Evolutionary conservation across 2,888 invertebrate genomes (phyloP).

Genomic region (Terebella lapidaria): DNA sequence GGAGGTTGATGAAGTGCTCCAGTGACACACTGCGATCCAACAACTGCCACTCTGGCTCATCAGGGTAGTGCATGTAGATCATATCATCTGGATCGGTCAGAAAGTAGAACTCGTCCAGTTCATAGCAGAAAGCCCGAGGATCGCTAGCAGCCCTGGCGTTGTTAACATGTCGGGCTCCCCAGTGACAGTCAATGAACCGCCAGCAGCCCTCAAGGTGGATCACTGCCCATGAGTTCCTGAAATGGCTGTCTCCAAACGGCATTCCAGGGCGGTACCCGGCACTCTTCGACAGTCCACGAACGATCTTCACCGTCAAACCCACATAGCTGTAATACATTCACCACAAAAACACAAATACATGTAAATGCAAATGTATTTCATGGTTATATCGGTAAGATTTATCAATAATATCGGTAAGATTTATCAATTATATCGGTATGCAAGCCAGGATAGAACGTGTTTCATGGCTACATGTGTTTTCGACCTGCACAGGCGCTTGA

Average conservation of each 20-base stretch:
- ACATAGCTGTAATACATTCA: constrained; percentile 70
- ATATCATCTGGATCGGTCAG: constrained; percentile 48
- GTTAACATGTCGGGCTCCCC: constrained; percentile 75
- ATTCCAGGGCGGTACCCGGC: constrained; percentile 72
- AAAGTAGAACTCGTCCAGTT: constrained; percentile 51
- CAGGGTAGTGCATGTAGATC: constrained; percentile 48
- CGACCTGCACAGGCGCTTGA: constrained; percentile 94
- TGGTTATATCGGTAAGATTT: neutral
- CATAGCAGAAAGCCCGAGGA: constrained; percentile 33
- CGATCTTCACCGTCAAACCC: constrained; percentile 92
- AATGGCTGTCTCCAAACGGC: constrained; percentile 47
- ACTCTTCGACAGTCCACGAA: constrained; percentile 96
- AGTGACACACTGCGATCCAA: constrained; percentile 52
- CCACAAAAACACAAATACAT: neutral
- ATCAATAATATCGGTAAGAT: neutral
- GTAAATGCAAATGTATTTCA: neutral
- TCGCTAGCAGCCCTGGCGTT: constrained; percentile 13
- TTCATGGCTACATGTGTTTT: no score
- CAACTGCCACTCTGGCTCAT: constrained; percentile 54
- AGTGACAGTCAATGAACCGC: constrained; percentile 97
- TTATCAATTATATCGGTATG: neutral
- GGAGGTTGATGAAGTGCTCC: constrained; percentile 53
- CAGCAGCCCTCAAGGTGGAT: constrained; percentile 94
- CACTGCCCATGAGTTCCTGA: constrained; percentile 96
- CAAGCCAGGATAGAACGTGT: no score